Evolutionary conservation across 1,140 invertebrate genomes (phyloP).

Genomic region (Danaus melanippus): DNA sequence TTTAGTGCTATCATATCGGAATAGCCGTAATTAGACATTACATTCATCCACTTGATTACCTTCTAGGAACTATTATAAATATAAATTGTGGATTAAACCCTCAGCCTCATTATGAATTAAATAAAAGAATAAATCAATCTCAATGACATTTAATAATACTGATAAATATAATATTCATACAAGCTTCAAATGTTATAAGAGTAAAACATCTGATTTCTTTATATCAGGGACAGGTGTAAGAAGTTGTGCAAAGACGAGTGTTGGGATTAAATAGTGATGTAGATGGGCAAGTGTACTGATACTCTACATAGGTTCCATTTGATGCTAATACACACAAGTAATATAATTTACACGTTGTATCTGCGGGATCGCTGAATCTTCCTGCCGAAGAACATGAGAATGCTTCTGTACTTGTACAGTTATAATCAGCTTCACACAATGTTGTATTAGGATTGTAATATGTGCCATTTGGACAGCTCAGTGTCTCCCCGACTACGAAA

Average conservation of each 20-base stretch:
- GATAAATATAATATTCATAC: too few relatives aligned
- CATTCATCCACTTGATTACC: too few relatives aligned
- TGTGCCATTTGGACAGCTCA: constrained; percentile 28
- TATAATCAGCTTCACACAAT: constrained; percentile 37
- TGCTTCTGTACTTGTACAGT: constrained; percentile 21
- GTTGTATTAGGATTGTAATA: constrained; percentile 41
- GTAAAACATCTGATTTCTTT: neutral
- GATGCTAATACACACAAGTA: constrained; percentile 30
- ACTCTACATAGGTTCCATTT: constrained; percentile 30
- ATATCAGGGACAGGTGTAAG: constrained; percentile 26
- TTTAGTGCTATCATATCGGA: too few relatives aligned
- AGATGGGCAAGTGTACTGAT: constrained; percentile 34
- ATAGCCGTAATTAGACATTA: too few relatives aligned
- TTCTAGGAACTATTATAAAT: too few relatives aligned
- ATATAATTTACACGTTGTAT: constrained; percentile 38
- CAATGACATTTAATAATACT: too few relatives aligned
- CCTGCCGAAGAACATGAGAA: constrained; percentile 31
- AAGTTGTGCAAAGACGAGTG: constrained; percentile 29
- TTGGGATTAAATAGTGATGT: constrained; percentile 36
- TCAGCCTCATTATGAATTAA: too few relatives aligned
- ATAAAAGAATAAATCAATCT: too few relatives aligned
- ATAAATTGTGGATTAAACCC: too few relatives aligned
- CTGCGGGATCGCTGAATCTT: constrained; percentile 31
- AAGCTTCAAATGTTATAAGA: too few relatives aligned
- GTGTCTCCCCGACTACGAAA: constrained; percentile 21